A percentile compares a stretch with the other conserved stretches of the same genome.
Evolutionary conservation across 2,113 vertebrate genomes (phyloP).

Genomic region (Herpailurus yagouaroundi): DNA sequence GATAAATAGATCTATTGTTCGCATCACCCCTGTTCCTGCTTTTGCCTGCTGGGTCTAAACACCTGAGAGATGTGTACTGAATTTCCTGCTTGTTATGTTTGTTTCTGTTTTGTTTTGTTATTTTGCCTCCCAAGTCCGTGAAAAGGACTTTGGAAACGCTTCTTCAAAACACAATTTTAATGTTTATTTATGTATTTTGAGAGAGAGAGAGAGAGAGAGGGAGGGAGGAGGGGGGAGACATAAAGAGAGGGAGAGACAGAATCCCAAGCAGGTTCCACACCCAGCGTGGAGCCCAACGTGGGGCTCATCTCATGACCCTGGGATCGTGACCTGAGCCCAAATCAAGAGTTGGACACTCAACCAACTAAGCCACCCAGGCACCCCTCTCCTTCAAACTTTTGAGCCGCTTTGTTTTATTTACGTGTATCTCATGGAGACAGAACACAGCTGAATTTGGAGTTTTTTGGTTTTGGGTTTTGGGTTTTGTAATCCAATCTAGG

Average conservation of each 20-base stretch:
- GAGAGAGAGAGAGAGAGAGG: no score
- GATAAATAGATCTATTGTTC: not conserved
- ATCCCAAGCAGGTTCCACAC: no score
- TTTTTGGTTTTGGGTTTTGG: not conserved
- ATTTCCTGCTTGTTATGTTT: not conserved
- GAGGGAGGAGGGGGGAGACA: no score
- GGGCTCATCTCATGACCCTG: no score
- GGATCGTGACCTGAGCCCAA: no score
- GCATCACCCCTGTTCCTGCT: not conserved
- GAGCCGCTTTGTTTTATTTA: not conserved
- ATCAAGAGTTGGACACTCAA: no score
- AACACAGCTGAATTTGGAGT: not conserved
- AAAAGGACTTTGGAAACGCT: not conserved
- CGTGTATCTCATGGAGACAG: not conserved
- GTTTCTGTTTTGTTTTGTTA: not conserved
- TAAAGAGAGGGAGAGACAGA: no score
- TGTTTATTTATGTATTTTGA: no score
- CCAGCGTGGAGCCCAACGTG: no score
- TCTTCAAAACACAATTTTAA: not conserved
- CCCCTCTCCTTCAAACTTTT: not conserved
- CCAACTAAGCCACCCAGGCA: no score
- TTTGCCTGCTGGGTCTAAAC: not conserved
- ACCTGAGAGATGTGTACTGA: not conserved
- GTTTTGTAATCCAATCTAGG: not conserved
- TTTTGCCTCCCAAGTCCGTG: not conserved